Base-by-base conservation (phyloP, 2,797 vertebrate genomes). In the Garrulus glandarius region DNA sequence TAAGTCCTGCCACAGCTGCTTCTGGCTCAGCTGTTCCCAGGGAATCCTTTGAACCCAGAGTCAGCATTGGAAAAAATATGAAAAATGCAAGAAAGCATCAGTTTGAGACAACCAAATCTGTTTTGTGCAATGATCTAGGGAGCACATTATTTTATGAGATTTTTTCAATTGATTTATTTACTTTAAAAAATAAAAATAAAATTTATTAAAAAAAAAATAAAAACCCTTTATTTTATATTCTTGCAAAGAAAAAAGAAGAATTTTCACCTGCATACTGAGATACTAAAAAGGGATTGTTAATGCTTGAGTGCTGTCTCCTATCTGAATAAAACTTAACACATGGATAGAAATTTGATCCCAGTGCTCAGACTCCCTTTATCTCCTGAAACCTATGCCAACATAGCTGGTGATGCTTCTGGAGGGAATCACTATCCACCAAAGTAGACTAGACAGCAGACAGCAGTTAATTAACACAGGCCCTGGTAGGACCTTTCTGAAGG, bases 141-240 rank as follows among this genome's bases (percentile, higher is more conserved):
- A 30, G 4, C 0, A 27, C 2, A 27, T 20, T 63, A 57, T 67
- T 81, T 92, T 57, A 18, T 19, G 34, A 64, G 5, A 43, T 7
- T 69, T 74, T 74, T 27, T 0, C 0, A 43, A 10, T 0, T 1
- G 14, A 59, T 47, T 24, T 23, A 19, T 34, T 56, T 72, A 15
- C 8, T 30, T 68, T 24, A 8, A 8, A 46, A 21, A 46, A 32
- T 8, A 3, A 34, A 23, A 80, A 24, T 22, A 27, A 55, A 47
- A 26, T 16, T 50, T 55, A 8, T 6, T 36, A 24, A 19, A 6
- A 46, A 17, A 41, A 18, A 30, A 70, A 34, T 39, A 17, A 13
- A 19, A 15, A 3, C 6, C 1, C 11, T 80, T 74, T 3, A 41
- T 69, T 80, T 91, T 69, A 13, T 16, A 15, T 69, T 75, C 26